Conservation (phyloP, 35 echinoderm and acorn worm species). For the Apostichopus japonicus region DNA sequence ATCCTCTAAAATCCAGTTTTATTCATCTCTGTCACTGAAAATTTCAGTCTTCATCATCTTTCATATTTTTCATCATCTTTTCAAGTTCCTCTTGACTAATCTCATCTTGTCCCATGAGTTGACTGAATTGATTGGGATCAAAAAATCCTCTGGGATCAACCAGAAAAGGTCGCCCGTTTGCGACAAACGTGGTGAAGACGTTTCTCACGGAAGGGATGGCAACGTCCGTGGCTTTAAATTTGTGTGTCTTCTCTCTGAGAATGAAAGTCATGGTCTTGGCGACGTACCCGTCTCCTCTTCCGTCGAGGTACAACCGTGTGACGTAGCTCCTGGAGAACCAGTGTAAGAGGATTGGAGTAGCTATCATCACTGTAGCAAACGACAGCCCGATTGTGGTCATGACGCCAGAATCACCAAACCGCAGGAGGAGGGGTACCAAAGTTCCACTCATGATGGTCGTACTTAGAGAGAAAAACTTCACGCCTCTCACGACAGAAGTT, state of each 20-base stretch:
- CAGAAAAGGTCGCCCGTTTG: conserved; percentile 62
- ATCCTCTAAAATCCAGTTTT: too few species aligned
- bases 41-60: conserved; percentile 53
- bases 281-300: conserved; percentile 42
- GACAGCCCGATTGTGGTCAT: conserved; percentile 60
- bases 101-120: conserved; percentile 76
- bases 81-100: conserved; percentile 50
- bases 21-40: too few species aligned
- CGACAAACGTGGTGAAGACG: conserved; percentile 65
- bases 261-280: conserved; percentile 72
- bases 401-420: conserved; percentile 4
- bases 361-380: conserved; percentile 53
- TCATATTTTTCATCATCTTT: conserved; percentile 51
- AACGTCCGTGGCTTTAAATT: conserved; percentile 58
- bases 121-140: conserved; percentile 65
- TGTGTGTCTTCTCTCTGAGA: conserved; percentile 43
- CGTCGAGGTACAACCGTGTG: conserved; percentile 69
- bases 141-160: conserved; percentile 70
- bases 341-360: conserved; percentile 74
- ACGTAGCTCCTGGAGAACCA: conserved; percentile 76
- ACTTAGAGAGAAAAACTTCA: conserved; percentile 82
- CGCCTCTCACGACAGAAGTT: conserved; percentile 51
- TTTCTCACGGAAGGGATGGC: conserved; percentile 63
- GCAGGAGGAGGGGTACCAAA: conserved; percentile 52
- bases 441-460: conserved; percentile 64